These are phyloP conservation scores for Papilio helenus DNA, from an alignment of 1,140 invertebrate genomes.

Conservation along the genomic window DNA sequence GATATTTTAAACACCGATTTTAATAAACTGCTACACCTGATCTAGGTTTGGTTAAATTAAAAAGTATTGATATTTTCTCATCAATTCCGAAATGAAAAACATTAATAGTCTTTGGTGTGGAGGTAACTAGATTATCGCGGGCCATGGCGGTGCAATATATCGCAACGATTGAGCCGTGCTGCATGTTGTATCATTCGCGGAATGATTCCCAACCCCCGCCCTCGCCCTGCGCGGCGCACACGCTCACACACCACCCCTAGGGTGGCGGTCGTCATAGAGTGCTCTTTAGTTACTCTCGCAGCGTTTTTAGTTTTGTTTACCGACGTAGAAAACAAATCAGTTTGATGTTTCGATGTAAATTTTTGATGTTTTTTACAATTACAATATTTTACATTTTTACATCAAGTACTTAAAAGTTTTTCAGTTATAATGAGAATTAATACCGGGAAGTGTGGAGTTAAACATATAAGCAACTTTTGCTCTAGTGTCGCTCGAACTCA, in stretches of 20 bases:
- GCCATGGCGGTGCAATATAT: slow-evolving; percentile 67
- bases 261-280: slow-evolving; percentile 53
- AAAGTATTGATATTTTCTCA: not conserved
- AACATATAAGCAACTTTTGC: no score
- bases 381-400: not conserved
- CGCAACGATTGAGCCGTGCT: slow-evolving; percentile 77
- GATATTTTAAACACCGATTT: no score
- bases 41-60: not conserved
- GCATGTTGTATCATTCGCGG: slow-evolving; percentile 77
- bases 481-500: not conserved
- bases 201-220: slow-evolving; percentile 54
- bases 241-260: slow-evolving; percentile 42
- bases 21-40: no score
- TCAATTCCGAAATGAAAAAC: not conserved
- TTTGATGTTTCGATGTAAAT: slow-evolving; percentile 27
- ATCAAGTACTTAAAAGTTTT: not conserved
- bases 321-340: slow-evolving; percentile 31
- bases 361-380: not conserved
- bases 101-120: slow-evolving; percentile 57
- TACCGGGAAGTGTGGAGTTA: not conserved
- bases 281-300: slow-evolving; percentile 58
- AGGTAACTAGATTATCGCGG: slow-evolving; percentile 74
- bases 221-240: not conserved
- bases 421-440: not conserved
- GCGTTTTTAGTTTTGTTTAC: slow-evolving; percentile 47